These are phyloP conservation scores for Heteronetta atricapilla DNA, from an alignment of 2,113 vertebrate species.

Conservation along the genomic window DNA sequence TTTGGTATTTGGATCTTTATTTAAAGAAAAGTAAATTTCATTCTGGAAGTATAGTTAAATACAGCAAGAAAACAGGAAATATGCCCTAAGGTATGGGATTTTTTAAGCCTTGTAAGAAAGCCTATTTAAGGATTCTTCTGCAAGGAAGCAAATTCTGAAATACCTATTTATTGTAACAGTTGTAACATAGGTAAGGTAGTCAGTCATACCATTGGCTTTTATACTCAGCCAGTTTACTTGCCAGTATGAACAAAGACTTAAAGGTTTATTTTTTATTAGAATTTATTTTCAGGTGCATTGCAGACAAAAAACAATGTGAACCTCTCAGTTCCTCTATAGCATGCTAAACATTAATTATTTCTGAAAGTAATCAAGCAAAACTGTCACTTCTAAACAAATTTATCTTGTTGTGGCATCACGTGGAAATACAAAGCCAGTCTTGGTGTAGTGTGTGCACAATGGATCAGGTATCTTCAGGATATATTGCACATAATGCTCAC, in stretches of 20 bases:
- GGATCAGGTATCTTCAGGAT: background rate
- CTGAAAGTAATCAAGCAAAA: background rate
- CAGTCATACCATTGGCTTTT: conserved; percentile 53
- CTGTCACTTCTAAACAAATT: background rate
- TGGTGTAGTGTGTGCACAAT: background rate
- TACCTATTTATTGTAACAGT: conserved; percentile 38
- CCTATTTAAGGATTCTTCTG: conserved; percentile 49
- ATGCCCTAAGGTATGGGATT: background rate
- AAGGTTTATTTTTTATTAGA: conserved; percentile 44
- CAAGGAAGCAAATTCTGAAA: conserved; percentile 47
- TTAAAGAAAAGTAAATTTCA: conserved; percentile 1
- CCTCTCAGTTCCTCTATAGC: conserved; percentile 35
- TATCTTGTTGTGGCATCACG: background rate
- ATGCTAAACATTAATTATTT: conserved; percentile 17
- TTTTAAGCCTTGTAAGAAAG: conserved; percentile 1
- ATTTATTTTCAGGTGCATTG: background rate
- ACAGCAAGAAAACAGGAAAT: conserved; percentile 41
- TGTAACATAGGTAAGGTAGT: conserved; percentile 58
- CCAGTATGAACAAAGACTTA: conserved; percentile 60
- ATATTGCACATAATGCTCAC: background rate
- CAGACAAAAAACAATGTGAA: conserved; percentile 36
- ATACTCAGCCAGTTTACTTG: conserved; percentile 21
- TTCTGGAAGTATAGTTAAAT: conserved; percentile 1
- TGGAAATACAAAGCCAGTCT: background rate
- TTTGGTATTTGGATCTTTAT: background rate